Evolutionary conservation across 1,140 invertebrate genomes (phyloP).

Genomic region (Halesus radiatus): DNA sequence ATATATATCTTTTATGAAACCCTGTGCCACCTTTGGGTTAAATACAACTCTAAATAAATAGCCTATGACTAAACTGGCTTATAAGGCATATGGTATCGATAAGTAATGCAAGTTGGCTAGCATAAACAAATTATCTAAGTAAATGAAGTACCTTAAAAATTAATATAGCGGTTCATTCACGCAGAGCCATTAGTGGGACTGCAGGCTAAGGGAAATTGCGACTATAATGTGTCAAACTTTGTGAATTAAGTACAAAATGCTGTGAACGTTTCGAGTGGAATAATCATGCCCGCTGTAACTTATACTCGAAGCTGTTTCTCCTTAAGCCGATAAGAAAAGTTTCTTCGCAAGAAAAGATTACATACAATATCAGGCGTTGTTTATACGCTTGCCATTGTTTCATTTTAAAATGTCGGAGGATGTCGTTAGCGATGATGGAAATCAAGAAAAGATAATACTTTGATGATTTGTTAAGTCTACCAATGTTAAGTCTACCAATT

Average conservation of each 20-base stretch:
- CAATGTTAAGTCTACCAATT: too few relatives aligned
- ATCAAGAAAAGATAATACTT: neutral
- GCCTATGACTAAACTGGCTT: too few relatives aligned
- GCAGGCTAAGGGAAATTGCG: conserved; percentile 18
- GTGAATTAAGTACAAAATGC: conserved; percentile 20
- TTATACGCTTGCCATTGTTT: conserved; percentile 5
- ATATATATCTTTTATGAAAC: too few relatives aligned
- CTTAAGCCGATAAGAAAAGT: conserved; percentile 29
- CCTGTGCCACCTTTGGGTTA: too few relatives aligned
- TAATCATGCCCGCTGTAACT: conserved; percentile 28
- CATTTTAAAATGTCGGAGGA: conserved; percentile 4
- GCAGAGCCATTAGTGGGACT: conserved; percentile 15
- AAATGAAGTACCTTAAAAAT: too few relatives aligned
- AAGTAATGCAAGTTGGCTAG: too few relatives aligned
- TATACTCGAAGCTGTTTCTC: conserved; percentile 11
- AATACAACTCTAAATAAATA: too few relatives aligned
- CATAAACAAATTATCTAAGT: too few relatives aligned
- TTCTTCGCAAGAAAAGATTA: conserved; percentile 15
- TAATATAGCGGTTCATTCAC: neutral
- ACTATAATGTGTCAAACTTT: conserved; percentile 25
- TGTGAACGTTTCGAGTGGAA: conserved; percentile 29
- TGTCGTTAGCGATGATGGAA: neutral
- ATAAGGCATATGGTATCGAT: too few relatives aligned
- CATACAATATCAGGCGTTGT: conserved; percentile 9
- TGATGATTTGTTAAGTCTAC: too few relatives aligned